Base-by-base conservation (phyloP, 2,888 invertebrate genomes). In the Archaeoteleia sp. region DNA sequence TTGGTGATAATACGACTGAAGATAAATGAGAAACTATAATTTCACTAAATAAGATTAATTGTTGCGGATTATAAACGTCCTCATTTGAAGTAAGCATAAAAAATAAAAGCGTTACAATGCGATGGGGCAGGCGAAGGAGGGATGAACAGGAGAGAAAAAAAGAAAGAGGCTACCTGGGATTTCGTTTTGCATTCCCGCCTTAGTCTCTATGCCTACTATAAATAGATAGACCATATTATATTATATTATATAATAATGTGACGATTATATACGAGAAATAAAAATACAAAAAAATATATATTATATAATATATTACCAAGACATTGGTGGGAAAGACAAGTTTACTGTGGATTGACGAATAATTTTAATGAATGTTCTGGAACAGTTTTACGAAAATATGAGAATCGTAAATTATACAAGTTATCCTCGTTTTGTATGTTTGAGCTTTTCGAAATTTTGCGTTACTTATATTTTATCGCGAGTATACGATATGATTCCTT, bases 141-240 rank as follows among this genome's bases (percentile, higher is more conserved):
- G 8, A 45, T 4, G 17, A 45, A 45, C 29, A 35, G 14, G 37
- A 9, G 15, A 20, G 15, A 37, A 43, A 6, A 35, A 46, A 37
- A 60, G 37, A 37, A 37, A 55, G 55, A 72, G 72, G 71, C 73
- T 68, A 74, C 62, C 57, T 67, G 75, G 74, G 74, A 71, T 69
- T 29, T 75, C 71, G 70, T 69, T 74, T 75, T 70, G 71, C 72
- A 72, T 73, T 77, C 76, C 76, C 77, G 77, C 76, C 74, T 78
- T 75, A 77, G 78, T 80, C 77, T 76, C 74, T 75, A 76, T 72
- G 80, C 80, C 80, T 79, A 80, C 73, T 45, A 79, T 67, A 74
- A 72, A 76, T 80, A 79, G 78, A 80, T 81, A 81, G 79, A 77
- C 72, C 74, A 72, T 78, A 76, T 73, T 78, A 76, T 78, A 76